Conservation (phyloP, 1,140 invertebrate genomes). For the Microvelia longipes region DNA sequence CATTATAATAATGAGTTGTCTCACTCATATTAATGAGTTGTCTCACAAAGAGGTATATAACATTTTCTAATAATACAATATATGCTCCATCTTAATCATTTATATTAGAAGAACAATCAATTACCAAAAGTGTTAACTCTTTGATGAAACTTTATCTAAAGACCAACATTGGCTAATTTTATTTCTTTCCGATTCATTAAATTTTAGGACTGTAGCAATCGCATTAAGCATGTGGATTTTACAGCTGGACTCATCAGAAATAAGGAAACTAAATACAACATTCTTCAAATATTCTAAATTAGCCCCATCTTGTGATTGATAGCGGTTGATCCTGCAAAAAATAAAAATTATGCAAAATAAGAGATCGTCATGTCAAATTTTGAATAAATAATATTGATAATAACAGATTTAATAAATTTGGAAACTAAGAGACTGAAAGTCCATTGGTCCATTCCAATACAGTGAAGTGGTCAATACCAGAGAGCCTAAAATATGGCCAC, state of each 20-base stretch:
- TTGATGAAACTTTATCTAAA: constrained; percentile 16
- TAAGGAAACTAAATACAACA: constrained; percentile 66
- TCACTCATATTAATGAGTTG: too few species aligned
- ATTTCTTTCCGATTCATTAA: constrained; percentile 51
- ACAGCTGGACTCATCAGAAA: constrained; percentile 47
- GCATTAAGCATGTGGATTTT: constrained; percentile 75
- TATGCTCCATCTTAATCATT: too few species aligned
- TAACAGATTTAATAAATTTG: neutral
- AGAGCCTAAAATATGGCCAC: too few species aligned
- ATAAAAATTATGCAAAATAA: constrained; percentile 2
- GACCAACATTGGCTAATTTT: constrained; percentile 28
- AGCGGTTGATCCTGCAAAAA: constrained; percentile 47
- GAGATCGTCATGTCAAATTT: neutral
- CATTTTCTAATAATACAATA: too few species aligned
- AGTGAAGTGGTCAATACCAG: neutral
- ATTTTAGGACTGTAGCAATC: constrained; percentile 67
- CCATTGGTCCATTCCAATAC: neutral
- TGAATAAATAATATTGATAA: neutral
- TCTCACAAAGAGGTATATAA: too few species aligned
- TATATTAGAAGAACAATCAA: too few species aligned
- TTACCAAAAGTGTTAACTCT: too few species aligned
- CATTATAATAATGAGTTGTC: too few species aligned
- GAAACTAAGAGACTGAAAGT: neutral
- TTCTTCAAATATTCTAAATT: constrained; percentile 84
- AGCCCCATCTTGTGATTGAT: constrained; percentile 62